Evolutionary conservation across 2,797 vertebrate species (phyloP), one percentile per base, ranked within the genome.

Genomic region (Gymnothorax reevesii): DNA sequence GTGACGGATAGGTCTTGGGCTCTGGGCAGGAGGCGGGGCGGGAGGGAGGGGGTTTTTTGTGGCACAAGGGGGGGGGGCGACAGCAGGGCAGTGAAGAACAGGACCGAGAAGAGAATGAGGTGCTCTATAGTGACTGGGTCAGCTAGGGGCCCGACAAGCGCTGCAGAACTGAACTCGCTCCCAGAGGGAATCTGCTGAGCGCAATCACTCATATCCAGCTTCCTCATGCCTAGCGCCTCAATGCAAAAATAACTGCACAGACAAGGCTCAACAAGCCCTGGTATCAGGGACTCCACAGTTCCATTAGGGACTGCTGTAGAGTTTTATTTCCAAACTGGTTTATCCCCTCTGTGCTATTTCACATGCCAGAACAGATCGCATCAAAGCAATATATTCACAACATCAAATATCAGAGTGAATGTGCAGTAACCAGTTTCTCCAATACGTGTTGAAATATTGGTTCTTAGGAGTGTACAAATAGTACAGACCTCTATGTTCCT

Each of bases 1-100:
- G 82, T 93, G 91, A 92, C 89, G 89, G 92, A 93, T 88, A 88
- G 84, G 87, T 92, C 91, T 91, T 59, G 73, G 79, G 86, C 91
- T 8, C 87, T 0, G 83, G 89, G 86, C 83, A 89, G 12, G 92
- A 92, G 92, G 93, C 13, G 57, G 77, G 27, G 7, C 22, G 83
- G 60, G 75, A 57, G 57, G 25, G 42, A 42, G 49, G n/a, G 22
- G 33, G 60, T n/a, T n/a, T 42, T 42, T 25, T 60, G 82, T 27
- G 52, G n/a, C n/a, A 8, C 33, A 60, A 86, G 22, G 42, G 75
- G 77, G 77, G 25, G 33, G 60, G 33, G 75, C 60, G 22, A 25
- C 79, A 55, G 85, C 59, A 10, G 60, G 59, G 25, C 55, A 12
- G 52, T 5, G 9, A 20, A 73, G 69, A 73, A 62, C 25, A 27